phyloP scores from a whole-genome alignment of 1,140 invertebrate genomes.

The Pararge aegeria region DNA sequence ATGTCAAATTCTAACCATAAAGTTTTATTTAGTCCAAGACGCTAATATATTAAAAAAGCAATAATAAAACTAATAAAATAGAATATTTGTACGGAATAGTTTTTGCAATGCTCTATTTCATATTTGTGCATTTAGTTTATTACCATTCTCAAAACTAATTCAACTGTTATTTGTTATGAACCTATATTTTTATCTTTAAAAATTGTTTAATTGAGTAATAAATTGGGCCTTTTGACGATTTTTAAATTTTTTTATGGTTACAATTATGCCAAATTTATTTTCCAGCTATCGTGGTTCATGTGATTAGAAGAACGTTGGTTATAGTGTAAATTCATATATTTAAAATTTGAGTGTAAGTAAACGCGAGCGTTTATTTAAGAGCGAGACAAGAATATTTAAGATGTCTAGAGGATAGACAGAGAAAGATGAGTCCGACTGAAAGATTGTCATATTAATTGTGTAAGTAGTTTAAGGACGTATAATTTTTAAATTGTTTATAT shows the following conservation, averaged over 20 bases:
- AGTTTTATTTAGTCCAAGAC: too few species aligned
- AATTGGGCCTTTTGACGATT: background rate
- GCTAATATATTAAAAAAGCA: too few species aligned
- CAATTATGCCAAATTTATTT: too few species aligned
- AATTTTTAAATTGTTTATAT: constrained; percentile 76
- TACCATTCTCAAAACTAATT: too few species aligned
- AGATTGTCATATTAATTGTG: constrained; percentile 63
- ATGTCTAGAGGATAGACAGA: constrained; percentile 30
- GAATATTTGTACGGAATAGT: too few species aligned
- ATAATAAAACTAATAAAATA: too few species aligned
- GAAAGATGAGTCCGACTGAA: constrained; percentile 60
- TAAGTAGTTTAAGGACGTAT: constrained; percentile 58
- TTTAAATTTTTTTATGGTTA: background rate
- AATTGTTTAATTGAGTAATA: too few species aligned
- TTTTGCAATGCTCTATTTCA: too few species aligned
- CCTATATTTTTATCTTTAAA: too few species aligned
- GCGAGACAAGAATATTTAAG: constrained; percentile 39
- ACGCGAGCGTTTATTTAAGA: constrained; percentile 23
- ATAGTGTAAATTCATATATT: constrained; percentile 27
- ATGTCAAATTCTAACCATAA: too few species aligned
- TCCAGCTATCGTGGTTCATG: background rate
- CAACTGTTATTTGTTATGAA: too few species aligned
- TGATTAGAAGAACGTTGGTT: constrained; percentile 30
- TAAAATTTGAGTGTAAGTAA: constrained; percentile 22
- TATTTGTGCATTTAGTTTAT: too few species aligned